Conservation (phyloP, 92 coral and sea anemone genomes). For the Anthopleura xanthogrammica region DNA sequence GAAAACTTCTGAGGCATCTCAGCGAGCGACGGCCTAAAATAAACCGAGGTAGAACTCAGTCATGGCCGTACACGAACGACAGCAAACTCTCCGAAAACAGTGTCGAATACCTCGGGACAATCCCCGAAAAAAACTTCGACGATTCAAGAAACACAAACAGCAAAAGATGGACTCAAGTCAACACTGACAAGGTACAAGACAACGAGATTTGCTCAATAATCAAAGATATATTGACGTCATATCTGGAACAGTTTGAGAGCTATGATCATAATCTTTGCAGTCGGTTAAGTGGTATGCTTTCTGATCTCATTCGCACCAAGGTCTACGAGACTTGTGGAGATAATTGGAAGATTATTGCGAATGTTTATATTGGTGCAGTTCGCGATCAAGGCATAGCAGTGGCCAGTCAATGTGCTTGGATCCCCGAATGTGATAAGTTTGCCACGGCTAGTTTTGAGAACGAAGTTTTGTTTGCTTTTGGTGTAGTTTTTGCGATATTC, state of each 20-base stretch:
- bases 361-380: conserved; percentile 69
- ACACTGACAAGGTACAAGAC: conserved; percentile 37
- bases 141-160: conserved; percentile 14
- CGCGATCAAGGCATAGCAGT: conserved; percentile 61
- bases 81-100: conserved; percentile 5
- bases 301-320: conserved; percentile 69
- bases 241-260: conserved; percentile 54
- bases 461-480: conserved; percentile 63
- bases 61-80: conserved; percentile 38
- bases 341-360: conserved; percentile 57
- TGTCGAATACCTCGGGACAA: conserved; percentile 38
- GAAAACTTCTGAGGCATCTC: conserved; percentile 29
- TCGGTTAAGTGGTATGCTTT: conserved; percentile 50
- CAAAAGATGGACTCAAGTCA: background rate
- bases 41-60: conserved; percentile 45
- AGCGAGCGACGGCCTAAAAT: conserved; percentile 35
- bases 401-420: conserved; percentile 77
- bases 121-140: conserved; percentile 45
- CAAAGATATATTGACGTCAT: conserved; percentile 56
- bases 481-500: conserved; percentile 65
- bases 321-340: conserved; percentile 52
- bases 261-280: conserved; percentile 61
- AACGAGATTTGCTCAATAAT: conserved; percentile 50
- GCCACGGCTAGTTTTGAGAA: conserved; percentile 73
- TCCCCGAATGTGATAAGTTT: conserved; percentile 64